Base-by-base conservation (phyloP, 2,888 invertebrate species). In the Himalopsyche kuldschensis region DNA sequence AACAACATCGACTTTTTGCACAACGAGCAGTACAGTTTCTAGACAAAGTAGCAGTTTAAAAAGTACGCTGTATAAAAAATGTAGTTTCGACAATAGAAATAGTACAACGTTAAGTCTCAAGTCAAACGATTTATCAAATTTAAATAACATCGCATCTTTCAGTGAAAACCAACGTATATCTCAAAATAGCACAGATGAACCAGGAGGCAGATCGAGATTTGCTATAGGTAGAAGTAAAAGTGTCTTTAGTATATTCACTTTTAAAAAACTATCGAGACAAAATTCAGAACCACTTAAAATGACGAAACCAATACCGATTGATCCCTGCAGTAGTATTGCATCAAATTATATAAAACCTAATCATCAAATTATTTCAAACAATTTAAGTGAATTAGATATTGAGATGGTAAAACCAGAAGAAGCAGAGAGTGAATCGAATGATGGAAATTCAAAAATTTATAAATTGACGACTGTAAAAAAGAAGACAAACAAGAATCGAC, bases 21-120 rank as follows among this genome's bases (percentile, higher is more conserved):
- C 92, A 0, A 93, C 92, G 0, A 93, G 93, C 69, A 93, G 93
- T 84, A 92, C 94, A 81, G 89, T 94, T 69, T 93, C 94, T 0
- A 90, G 93, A 85, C 93, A 93, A 27, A 94, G 93, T 0, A 93
- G 92, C 78, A 93, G 93, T 83, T 89, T 93, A 75, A 92, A 91
- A 87, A 93, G 92, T 85, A 89, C 92, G 0, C 91, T 92, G 85
- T 89, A 89, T 75, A 91, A 92, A 81, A 89, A 91, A 88, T 84
- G 78, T 79, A 91, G 91, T 86, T 88, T 92, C 24, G 92, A 92
- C 82, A 90, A 89, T 86, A 90, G 82, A 75, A 80, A 46, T 35
- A 75, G 89, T 11, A n/a, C 82, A n/a, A 75, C 30, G 2, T n/a
- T 46, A 17, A 75, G 47, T 47, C 47, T 20, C n/a, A 81, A 81